Percentiles rank a stretch among this genome's conserved stretches.
These are phyloP conservation scores for Drosophila pandora DNA, from an alignment of 1,140 invertebrate genomes.

Conservation along the genomic window DNA sequence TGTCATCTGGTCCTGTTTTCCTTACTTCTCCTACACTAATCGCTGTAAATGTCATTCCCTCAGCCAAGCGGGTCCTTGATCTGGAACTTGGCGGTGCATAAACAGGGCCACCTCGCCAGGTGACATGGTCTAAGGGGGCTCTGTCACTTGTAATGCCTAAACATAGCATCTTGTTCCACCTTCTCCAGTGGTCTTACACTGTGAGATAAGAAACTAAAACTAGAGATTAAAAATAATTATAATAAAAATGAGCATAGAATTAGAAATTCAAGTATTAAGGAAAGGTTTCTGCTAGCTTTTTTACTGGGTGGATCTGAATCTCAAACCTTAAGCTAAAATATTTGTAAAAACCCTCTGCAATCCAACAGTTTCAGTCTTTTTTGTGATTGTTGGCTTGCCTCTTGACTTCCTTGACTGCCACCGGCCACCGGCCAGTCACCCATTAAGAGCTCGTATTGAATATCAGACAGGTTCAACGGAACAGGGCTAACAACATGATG, in stretches of 20 bases:
- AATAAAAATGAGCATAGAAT: too few species aligned
- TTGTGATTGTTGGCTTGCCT: constrained; percentile 4
- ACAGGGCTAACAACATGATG: not conserved
- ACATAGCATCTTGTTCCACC: not conserved
- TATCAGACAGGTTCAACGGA: constrained; percentile 5
- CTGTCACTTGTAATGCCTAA: constrained; percentile 1
- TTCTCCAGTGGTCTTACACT: not conserved
- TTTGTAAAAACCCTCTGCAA: too few species aligned
- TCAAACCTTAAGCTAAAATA: too few species aligned
- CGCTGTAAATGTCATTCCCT: not conserved
- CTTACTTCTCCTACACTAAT: not conserved
- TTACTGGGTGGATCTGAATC: too few species aligned
- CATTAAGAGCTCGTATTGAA: constrained; percentile 11
- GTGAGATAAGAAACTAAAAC: not conserved
- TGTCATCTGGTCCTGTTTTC: constrained; percentile 34
- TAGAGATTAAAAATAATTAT: too few species aligned
- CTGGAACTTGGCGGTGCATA: not conserved
- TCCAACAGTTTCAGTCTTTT: not conserved
- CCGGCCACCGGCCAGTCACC: not conserved
- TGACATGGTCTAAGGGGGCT: not conserved
- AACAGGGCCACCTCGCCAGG: not conserved
- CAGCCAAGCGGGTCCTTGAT: constrained; percentile 1
- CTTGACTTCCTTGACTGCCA: constrained; percentile 25
- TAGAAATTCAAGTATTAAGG: too few species aligned
- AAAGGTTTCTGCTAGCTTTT: too few species aligned